phyloP scores from a whole-genome alignment of 2,888 invertebrate genomes.

The Eupithecia subfuscata region DNA sequence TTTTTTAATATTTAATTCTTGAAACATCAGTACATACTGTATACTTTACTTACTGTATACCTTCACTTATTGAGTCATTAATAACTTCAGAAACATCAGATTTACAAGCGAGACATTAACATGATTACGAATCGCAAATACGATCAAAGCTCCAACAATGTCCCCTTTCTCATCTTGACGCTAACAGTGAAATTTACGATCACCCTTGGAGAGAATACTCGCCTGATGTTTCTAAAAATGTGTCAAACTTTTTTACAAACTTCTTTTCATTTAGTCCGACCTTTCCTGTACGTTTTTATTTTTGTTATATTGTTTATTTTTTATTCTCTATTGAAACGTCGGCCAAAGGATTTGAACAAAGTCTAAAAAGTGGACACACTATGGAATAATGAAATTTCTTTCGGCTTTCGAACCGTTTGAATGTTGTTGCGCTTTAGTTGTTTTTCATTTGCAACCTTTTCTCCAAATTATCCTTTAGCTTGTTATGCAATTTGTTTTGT shows the following conservation, averaged over 20 bases:
- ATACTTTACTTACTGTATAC: too few species aligned
- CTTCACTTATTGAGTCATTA: neutral
- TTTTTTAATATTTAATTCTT: too few species aligned
- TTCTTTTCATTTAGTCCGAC: constrained; percentile 82
- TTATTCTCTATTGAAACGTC: constrained; percentile 79
- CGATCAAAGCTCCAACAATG: constrained; percentile 80
- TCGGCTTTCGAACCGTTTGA: constrained; percentile 51
- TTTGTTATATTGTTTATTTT: constrained; percentile 77
- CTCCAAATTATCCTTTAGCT: neutral
- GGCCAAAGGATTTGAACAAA: constrained; percentile 68
- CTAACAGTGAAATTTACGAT: constrained; percentile 77
- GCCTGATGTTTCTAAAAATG: constrained; percentile 84
- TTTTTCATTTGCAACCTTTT: neutral
- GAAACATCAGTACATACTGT: too few species aligned
- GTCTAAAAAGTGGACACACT: constrained; percentile 67
- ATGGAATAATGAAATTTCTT: constrained; percentile 71
- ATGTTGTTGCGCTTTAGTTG: constrained; percentile 30
- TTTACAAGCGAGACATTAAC: neutral
- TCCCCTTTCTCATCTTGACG: constrained; percentile 82
- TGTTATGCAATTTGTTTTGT: constrained; percentile 7
- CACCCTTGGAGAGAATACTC: constrained; percentile 75
- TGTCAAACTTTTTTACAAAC: constrained; percentile 83
- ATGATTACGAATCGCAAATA: constrained; percentile 48
- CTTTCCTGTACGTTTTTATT: constrained; percentile 77
- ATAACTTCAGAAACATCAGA: neutral